Evolutionary conservation across 2,797 vertebrate species (phyloP), one percentile per base, ranked within the genome.

Genomic region (Poeciliopsis gracilis): DNA sequence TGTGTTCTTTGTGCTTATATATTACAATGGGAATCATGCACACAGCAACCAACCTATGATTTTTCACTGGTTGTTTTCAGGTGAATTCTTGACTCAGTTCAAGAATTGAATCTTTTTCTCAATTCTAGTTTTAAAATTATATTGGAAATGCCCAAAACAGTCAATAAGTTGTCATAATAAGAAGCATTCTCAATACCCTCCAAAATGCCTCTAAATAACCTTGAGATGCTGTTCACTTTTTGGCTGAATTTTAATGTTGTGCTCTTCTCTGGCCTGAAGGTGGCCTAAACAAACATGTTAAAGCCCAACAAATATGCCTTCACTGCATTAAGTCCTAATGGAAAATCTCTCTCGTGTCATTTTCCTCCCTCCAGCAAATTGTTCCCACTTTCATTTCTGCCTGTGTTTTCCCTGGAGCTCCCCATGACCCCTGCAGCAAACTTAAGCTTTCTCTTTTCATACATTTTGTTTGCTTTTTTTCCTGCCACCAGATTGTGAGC

Each of bases 391-490:
- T 74, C 51, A 45, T 41, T 57, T 49, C 47, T 61, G 59, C 72
- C 73, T 66, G 71, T 66, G 49, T 77, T 84, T 69, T 69, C 76
- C 47, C 75, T 61, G 43, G 78, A 72, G 73, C 74, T 78, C 78
- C 75, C 71, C 76, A 81, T 1, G 46, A 63, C 74, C 45, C 81
- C 55, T 75, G 77, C 69, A 11, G 23, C 75, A 74, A 46, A 85
- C 75, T 72, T 61, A 0, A 74, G 51, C 81, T 77, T 87, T 87
- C 85, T 80, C 33, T 76, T 82, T 38, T 80, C 78, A 73, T 63
- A 74, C 1, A 28, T 77, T 51, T 85, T 85, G 46, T 69, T 82
- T 72, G 79, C 80, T 75, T 76, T 75, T 57, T 53, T 57, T 53
- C 25, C 69, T 78, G 28, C 76, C 81, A 71, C 83, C 82, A 78